These are phyloP conservation scores for Upupa epops DNA, from an alignment of 2,113 vertebrate species.

Conservation along the genomic window DNA sequence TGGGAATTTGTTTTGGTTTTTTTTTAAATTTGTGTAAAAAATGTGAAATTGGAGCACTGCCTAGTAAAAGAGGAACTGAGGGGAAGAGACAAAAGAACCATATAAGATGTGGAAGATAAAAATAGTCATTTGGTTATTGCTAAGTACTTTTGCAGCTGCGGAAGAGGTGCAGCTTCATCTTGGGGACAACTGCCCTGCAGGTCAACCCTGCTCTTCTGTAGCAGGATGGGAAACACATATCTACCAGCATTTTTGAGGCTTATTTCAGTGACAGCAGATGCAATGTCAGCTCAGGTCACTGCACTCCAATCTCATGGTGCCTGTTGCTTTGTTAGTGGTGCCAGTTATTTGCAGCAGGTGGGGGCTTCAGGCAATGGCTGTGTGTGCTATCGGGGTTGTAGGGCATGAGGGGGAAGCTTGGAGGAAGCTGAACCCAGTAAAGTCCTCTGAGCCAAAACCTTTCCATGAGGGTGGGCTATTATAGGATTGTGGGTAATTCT, in stretches of 20 bases:
- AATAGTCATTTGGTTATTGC: not conserved
- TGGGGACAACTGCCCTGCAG: rapidly evolving
- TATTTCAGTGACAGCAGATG: not conserved
- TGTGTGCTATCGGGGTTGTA: rapidly evolving
- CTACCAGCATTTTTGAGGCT: not conserved
- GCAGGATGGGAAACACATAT: not conserved
- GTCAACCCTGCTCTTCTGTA: not conserved
- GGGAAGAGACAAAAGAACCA: not conserved
- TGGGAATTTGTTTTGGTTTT: not conserved
- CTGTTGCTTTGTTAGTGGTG: not conserved
- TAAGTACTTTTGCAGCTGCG: not conserved
- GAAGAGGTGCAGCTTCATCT: rapidly evolving
- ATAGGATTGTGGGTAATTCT: rapidly evolving
- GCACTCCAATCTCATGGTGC: not conserved
- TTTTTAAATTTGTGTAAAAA: not conserved
- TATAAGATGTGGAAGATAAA: not conserved
- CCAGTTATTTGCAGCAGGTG: not conserved
- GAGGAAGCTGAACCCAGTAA: not conserved
- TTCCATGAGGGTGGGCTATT: not conserved
- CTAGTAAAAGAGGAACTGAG: not conserved
- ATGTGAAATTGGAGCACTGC: not conserved
- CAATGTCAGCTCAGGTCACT: not conserved
- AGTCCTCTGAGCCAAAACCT: not conserved
- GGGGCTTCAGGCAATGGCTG: not conserved
- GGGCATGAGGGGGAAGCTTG: not conserved